Evolutionary conservation across 2,888 invertebrate species (phyloP).

Genomic region (Ramazzottius varieornatus): DNA sequence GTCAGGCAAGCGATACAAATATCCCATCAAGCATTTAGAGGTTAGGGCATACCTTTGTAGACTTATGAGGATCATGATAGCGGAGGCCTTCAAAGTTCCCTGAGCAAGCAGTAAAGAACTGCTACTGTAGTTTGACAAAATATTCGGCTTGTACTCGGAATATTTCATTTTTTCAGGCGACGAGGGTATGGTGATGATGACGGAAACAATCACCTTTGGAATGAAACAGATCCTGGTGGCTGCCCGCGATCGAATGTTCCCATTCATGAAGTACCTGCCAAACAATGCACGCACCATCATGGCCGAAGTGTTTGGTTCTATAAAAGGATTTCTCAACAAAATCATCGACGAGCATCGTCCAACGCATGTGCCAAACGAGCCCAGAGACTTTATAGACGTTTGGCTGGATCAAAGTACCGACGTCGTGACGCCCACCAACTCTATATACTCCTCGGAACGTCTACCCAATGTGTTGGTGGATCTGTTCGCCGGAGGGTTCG

Average conservation of each 20-base stretch:
- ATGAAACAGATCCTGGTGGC: not conserved
- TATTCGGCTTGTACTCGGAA: no score
- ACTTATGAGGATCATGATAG: no score
- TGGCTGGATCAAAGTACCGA: not conserved
- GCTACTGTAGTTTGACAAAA: no score
- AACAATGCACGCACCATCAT: not conserved
- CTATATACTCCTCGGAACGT: not conserved
- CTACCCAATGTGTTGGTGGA: slow-evolving; percentile 3
- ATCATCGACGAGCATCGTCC: not conserved
- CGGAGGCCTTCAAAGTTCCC: no score
- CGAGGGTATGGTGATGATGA: not conserved
- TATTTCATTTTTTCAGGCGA: not conserved
- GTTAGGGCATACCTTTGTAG: no score
- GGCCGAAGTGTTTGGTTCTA: not conserved
- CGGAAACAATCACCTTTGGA: not conserved
- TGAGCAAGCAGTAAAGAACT: no score
- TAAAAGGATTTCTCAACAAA: not conserved
- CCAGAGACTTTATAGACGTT: not conserved
- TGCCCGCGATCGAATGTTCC: not conserved
- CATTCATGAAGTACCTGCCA: not conserved
- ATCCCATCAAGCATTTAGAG: no score
- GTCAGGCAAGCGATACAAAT: no score
- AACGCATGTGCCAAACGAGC: not conserved
- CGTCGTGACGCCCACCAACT: no score
- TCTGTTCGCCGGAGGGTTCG: slow-evolving; percentile 5